These are phyloP conservation scores for Recurvirostra avosetta DNA, from an alignment of 2,113 vertebrate genomes.

Conservation along the genomic window DNA sequence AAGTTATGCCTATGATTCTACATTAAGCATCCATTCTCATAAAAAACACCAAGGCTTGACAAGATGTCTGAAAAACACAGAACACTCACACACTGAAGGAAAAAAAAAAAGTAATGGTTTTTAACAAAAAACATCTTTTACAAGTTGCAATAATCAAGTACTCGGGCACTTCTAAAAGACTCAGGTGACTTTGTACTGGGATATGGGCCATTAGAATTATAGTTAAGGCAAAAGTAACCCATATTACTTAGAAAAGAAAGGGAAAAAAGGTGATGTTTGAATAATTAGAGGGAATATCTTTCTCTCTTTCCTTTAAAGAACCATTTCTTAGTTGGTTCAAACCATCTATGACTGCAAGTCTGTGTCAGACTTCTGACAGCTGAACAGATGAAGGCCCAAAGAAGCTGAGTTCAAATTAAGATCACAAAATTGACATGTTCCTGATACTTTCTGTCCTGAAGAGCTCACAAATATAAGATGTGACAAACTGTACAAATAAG, in stretches of 20 bases:
- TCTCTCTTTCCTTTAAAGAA: neutral
- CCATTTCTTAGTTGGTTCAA: neutral
- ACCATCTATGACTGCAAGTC: neutral
- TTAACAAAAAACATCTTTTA: neutral
- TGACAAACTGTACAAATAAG: neutral
- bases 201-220: neutral
- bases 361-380: neutral
- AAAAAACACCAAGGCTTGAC: neutral
- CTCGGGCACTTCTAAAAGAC: neutral
- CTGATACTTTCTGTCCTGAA: neutral
- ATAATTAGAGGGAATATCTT: neutral
- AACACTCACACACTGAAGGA: neutral
- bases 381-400: neutral
- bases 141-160: neutral
- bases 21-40: neutral
- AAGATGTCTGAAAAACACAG: neutral
- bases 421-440: neutral
- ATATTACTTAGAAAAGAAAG: neutral
- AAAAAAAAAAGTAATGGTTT: neutral
- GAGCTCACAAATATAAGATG: neutral
- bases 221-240: neutral
- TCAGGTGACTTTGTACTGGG: neutral
- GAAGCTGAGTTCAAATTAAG: neutral
- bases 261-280: neutral
- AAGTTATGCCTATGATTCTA: neutral